Conservation (phyloP, 2,113 vertebrate species). For the Dendrocopos noguchii region DNA sequence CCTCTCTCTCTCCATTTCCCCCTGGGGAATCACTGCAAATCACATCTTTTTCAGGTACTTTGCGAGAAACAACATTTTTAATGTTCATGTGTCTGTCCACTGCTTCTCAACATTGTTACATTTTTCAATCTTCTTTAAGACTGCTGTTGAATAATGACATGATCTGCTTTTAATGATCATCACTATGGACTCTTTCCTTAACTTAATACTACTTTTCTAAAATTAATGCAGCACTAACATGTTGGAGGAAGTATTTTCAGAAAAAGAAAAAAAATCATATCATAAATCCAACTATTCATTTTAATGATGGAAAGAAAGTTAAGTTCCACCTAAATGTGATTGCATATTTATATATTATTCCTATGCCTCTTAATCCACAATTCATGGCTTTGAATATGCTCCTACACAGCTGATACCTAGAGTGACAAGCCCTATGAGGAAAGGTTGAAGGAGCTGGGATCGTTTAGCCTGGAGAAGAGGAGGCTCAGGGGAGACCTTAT, state of each 20-base stretch:
- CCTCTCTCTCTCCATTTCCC: fast-evolving
- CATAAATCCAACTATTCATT: background rate
- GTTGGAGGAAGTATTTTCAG: background rate
- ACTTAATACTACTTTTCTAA: background rate
- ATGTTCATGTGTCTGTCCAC: background rate
- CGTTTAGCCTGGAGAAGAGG: no score
- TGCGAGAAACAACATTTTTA: background rate
- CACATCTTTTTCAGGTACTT: background rate
- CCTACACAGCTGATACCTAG: background rate
- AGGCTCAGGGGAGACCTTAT: no score
- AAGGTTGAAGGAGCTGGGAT: no score
- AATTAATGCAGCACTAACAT: background rate
- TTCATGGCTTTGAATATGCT: background rate
- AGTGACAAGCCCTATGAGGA: background rate
- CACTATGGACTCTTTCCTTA: background rate
- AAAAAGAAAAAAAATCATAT: background rate
- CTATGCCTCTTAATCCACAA: background rate
- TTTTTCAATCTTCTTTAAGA: background rate
- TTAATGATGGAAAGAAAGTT: background rate
- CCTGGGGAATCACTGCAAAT: background rate
- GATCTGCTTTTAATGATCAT: background rate
- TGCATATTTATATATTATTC: background rate
- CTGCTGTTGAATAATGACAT: background rate
- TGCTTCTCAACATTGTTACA: background rate
- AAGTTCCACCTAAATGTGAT: background rate